Base-by-base conservation (phyloP, 2,797 vertebrate species). In the Phalloptychus januarius region DNA sequence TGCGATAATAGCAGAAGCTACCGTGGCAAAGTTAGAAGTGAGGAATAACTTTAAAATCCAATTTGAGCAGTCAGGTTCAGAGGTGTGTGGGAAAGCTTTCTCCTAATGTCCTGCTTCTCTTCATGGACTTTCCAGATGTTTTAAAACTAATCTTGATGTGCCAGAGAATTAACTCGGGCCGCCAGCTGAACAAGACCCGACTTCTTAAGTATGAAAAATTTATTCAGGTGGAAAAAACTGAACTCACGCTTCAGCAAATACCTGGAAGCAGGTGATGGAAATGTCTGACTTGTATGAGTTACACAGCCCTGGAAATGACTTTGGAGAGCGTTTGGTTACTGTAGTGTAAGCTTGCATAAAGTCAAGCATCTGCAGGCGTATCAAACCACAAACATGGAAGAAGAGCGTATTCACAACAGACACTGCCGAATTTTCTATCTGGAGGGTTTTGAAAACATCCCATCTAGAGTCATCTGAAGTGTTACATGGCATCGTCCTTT, bases 281-380 rank as follows among this genome's bases (percentile, higher is more conserved):
- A 72, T 50, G 72, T 67, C 65, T 48, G 31, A 70, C 67, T 56
- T 56, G 71, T 82, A 76, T 82, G 71, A 77, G 33, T 81, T 74
- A 71, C 33, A 71, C 36, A 69, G 36, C 28, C 25, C 40, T 45
- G 67, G 31, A 86, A 77, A 84, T 84, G 7, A 80, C 48, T 80
- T 74, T 8, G 67, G 74, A 85, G 48, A 50, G 44, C 8, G 42
- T 82, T 83, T 74, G 40, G 87, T 78, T 48, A 33, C 70, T 65
- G 38, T 38, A 44, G 74, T 69, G 48, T 77, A 71, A 75, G 76
- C 23, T 36, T 36, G 10, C 42, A 52, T 4, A 16, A 15, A 45
- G 36, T 48, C 36, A 28, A 52, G 44, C 36, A 69, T 69, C 48
- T 74, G 61, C 42, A 13, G 44, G 38, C 4, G 15, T 28, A 76